Evolutionary conservation across 2,888 invertebrate genomes (phyloP), one percentile per base, ranked within the genome.

Genomic region (Suillia variegata): DNA sequence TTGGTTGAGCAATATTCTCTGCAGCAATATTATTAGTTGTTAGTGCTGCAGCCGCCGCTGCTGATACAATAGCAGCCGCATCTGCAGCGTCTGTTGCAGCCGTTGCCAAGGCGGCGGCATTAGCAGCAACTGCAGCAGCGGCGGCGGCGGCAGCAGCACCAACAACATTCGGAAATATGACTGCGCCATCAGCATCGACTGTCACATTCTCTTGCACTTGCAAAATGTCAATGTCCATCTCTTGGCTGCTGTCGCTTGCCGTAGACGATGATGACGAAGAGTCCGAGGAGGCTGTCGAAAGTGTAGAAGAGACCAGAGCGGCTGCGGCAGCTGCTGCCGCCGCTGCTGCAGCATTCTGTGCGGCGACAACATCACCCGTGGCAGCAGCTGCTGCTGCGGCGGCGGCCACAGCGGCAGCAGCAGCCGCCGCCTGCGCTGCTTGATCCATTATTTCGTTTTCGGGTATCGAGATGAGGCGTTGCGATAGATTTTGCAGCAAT

Each of bases 201-300:
- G 80, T 81, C 2, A 81, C 76, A 63, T 80, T 76, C 66, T 82
- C 83, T 64, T 82, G 81, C 54, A 87, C 86, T 68, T 85, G 85
- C 59, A 86, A 75, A 42, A 86, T 86, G 67, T 86, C 86, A 21
- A 86, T 84, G 58, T 87, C 86, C 70, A 86, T 85, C 13, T 86
- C 85, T 15, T 86, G 84, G 62, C 73, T 79, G 58, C 64, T 77
- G 54, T 81, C 80, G 56, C 68, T 77, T 56, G 70, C 67, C 47
- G 73, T 68, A 38, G 77, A 69, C 10, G 78, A 70, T 13, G 70
- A 64, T 8, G 67, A 69, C 20, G 73, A 66, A 59, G 72, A 65
- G 49, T 67, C 63, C 21, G 69, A 64, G 15, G 69, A 61, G 17
- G 67, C 59, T 47, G 68, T 76, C 22, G 77, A 70, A 13, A 75